Base-by-base conservation (phyloP, 2,888 invertebrate genomes). In the Blomia tropicalis region DNA sequence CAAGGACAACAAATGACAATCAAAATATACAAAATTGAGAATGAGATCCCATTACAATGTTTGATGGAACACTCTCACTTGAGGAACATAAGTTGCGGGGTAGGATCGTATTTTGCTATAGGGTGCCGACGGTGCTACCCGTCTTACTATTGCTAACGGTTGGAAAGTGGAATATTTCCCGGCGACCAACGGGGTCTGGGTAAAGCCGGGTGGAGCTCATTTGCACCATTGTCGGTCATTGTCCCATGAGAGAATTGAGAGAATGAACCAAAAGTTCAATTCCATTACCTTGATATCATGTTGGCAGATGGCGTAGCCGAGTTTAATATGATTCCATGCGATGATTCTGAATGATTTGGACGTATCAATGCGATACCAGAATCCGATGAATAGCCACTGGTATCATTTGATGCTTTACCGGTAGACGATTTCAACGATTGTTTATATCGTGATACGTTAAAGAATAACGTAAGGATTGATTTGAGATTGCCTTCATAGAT, bases 401-500 rank as follows among this genome's bases (percentile, higher is more conserved):
- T n/a, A n/a, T n/a, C n/a, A n/a, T n/a, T n/a, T n/a, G n/a, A n/a
- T n/a, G n/a, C n/a, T n/a, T n/a, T n/a, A n/a, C n/a, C n/a, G n/a
- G n/a, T n/a, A n/a, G n/a, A n/a, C n/a, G n/a, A n/a, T 75, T 91
- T 92, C 64, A 86, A 82, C 66, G 75, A 75, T 76, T 93, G 92
- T 72, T 95, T 95, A 77, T 85, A 90, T 66, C 92, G 82, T 60
- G 92, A 92, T 60, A 95, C 79, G 66, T 91, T 88, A 76, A 93
- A 96, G 78, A 96, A 91, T 64, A 96, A 79, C 41, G 91, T 90
- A 64, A 96, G 79, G 58, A 95, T 90, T 44, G 93, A 85, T 77
- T 90, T 91, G 71, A 92, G 79, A 74, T 92, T 88, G 43, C 95
- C 95, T 73, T 92, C 87, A 70, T 87, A 82, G 71, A 96, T 84